Base-by-base conservation (phyloP, 2,113 vertebrate species). In the Suricata suricatta region DNA sequence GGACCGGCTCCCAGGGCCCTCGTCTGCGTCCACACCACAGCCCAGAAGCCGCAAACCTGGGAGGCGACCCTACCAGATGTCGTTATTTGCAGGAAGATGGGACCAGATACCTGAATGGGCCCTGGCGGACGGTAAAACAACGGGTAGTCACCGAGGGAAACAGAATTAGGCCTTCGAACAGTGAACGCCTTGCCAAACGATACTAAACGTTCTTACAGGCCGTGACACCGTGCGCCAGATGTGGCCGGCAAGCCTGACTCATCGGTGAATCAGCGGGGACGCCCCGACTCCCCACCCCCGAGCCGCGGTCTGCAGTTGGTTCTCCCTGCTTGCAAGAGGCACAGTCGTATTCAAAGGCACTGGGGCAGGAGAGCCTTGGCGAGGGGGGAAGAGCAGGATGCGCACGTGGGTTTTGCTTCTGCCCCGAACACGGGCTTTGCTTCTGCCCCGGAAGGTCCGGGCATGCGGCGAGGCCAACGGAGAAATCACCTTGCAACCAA, bases 61-160 rank as follows among this genome's bases (percentile, higher is more conserved):
- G 90, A 38, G 82, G 76, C 19, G 23, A 41, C 60, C 66, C 25
- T 72, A 69, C 60, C 84, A 64, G 80, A 97, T 1, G 5, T 25
- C 11, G 68, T 35, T 31, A 47, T 89, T 85, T 76, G 95, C 27
- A 91, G 95, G 90, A 91, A 97, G 98, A 98, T 92, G 97, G 97
- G 97, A 98, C 84, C 97, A 90, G 96, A 13, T 95, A 97, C 83
- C 94, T 57, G 81, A 94, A 94, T 77, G 96, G 96, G 97, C 86
- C 95, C 91, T 0, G 0, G 12, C 23, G 76, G 79, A 88, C 85
- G 57, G 57, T 44, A n/a, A 86, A 77, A 95, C 84, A 88, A 63
- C 29, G 69, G 63, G 68, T 23, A 38, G 66, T 95, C 92, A 98
- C 94, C 84, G 33, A 9, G 94, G 95, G 93, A 87, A 21, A 82